Conservation (phyloP, 2,113 vertebrate genomes). For the Lagenorhynchus albirostris region DNA sequence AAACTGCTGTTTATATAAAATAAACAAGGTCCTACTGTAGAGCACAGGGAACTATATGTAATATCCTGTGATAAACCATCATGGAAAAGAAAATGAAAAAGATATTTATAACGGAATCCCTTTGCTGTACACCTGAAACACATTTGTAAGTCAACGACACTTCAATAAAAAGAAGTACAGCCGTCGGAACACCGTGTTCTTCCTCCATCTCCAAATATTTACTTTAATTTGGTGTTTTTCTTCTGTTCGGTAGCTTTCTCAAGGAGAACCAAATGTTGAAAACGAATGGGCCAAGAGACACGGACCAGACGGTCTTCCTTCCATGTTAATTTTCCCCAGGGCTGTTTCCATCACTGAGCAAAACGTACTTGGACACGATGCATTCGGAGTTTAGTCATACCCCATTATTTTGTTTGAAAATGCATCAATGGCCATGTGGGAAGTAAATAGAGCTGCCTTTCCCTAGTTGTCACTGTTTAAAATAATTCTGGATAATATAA, state of each 20-base stretch:
- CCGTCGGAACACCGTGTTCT: rapidly evolving
- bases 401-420: background rate
- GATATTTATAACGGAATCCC: rapidly evolving
- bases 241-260: background rate
- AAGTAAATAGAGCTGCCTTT: rapidly evolving
- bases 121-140: rapidly evolving
- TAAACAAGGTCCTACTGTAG: background rate
- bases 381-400: background rate
- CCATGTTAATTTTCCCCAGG: background rate
- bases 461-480: background rate
- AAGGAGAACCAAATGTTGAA: background rate
- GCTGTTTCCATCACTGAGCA: background rate
- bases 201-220: background rate
- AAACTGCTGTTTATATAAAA: too few relatives aligned
- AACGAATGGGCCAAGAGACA: background rate
- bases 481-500: rapidly evolving
- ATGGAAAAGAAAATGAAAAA: too few relatives aligned
- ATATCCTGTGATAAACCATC: background rate
- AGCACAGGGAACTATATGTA: background rate
- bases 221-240: background rate
- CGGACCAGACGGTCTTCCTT: rapidly evolving
- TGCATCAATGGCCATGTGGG: rapidly evolving
- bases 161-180: background rate
- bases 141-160: rapidly evolving
- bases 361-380: background rate